Evolutionary conservation across 2,113 vertebrate genomes (phyloP).

Genomic region (Neodontobutis hainanensis): DNA sequence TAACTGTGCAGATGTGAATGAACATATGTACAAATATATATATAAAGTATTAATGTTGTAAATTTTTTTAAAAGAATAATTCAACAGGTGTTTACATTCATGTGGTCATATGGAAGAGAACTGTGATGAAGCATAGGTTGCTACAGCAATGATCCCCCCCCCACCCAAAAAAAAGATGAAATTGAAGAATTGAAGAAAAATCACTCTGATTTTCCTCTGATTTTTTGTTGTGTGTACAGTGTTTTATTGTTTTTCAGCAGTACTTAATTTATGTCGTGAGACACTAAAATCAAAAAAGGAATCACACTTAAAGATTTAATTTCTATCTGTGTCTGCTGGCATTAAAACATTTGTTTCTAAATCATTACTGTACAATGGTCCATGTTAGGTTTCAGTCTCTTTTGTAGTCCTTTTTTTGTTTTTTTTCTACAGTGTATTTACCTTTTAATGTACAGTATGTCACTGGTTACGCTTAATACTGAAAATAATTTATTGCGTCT

Average conservation of each 20-base stretch:
- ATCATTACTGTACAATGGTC: constrained; percentile 84
- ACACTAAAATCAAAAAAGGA: constrained; percentile 96
- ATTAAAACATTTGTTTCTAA: constrained; percentile 63
- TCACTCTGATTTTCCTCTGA: constrained; percentile 68
- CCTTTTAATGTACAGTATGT: constrained; percentile 89
- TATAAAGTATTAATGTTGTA: constrained; percentile 92
- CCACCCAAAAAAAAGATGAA: constrained; percentile 58
- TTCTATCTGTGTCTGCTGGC: constrained; percentile 78
- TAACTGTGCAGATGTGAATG: constrained; percentile 90
- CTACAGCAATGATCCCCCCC: constrained; percentile 87
- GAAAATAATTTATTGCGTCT: constrained; percentile 98
- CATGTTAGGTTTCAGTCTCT: constrained; percentile 61
- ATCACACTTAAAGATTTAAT: constrained; percentile 86
- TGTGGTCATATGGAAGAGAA: constrained; percentile 87
- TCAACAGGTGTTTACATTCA: constrained; percentile 96
- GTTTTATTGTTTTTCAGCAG: constrained; percentile 80
- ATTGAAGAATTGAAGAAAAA: constrained; percentile 63
- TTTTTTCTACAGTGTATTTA: constrained; percentile 87
- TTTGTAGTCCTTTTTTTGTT: constrained; percentile 84
- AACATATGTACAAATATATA: constrained; percentile 82
- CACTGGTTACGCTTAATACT: constrained; percentile 94
- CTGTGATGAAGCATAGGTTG: constrained; percentile 84
- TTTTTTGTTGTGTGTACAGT: constrained; percentile 84
- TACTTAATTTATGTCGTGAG: constrained; percentile 98
- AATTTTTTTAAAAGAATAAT: constrained; percentile 74